Conservation (phyloP, 2,113 vertebrate genomes). For the Malaclemys terrapin region DNA sequence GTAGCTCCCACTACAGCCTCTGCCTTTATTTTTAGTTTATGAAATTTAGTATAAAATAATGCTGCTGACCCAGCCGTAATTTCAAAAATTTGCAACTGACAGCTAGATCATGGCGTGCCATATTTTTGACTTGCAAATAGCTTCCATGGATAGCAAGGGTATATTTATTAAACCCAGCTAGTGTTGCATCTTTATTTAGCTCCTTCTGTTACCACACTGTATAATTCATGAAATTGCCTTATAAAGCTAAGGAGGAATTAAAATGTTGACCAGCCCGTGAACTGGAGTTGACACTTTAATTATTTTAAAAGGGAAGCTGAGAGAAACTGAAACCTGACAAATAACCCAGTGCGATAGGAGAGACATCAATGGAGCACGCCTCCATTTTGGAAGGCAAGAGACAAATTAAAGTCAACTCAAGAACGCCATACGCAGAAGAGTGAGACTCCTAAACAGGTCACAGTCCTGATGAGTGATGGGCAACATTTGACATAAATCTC, state of each 20-base stretch:
- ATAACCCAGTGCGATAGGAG: fast-evolving
- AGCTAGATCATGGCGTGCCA: conserved; percentile 76
- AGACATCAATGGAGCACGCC: fast-evolving
- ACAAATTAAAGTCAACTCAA: fast-evolving
- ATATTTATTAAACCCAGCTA: conserved; percentile 75
- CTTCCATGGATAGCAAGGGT: conserved; percentile 71
- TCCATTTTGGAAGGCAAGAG: not conserved
- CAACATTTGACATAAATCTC: not conserved
- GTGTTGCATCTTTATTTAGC: conserved; percentile 84
- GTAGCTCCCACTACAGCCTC: conserved; percentile 32
- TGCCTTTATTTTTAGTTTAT: conserved; percentile 49
- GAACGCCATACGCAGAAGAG: fast-evolving
- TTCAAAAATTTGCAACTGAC: conserved; percentile 78
- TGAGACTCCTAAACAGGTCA: not conserved
- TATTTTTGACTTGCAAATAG: conserved; percentile 82
- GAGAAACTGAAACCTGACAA: conserved; percentile 20
- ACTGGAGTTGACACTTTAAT: conserved; percentile 31
- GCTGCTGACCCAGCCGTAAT: conserved; percentile 84
- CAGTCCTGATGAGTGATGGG: not conserved
- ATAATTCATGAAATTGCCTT: conserved; percentile 79
- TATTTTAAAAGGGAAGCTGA: conserved; percentile 50
- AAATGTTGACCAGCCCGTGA: conserved; percentile 60
- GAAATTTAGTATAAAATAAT: conserved; percentile 63
- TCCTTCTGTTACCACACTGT: conserved; percentile 75
- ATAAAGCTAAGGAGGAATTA: conserved; percentile 43